These are phyloP conservation scores for Gobio gobio DNA, from an alignment of 2,113 vertebrate species.

Conservation along the genomic window DNA sequence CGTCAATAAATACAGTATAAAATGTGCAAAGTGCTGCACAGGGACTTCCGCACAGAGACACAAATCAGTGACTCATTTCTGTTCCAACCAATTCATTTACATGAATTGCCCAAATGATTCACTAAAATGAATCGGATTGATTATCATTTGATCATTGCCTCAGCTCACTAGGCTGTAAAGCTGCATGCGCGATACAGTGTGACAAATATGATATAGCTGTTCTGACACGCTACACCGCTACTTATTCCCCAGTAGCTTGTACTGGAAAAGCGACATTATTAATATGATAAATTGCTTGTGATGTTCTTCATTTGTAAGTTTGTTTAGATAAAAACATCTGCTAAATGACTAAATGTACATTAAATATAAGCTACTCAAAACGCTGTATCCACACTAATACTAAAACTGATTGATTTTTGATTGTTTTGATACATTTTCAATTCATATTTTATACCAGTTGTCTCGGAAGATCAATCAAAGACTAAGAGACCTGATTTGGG, in stretches of 20 bases:
- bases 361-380: neutral
- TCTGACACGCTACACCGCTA: neutral
- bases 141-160: slow-evolving; percentile 3
- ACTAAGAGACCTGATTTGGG: too few species aligned
- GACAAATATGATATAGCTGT: slow-evolving; percentile 12
- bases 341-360: neutral
- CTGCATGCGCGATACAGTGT: neutral
- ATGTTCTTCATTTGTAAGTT: neutral
- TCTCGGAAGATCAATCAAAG: neutral
- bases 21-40: neutral
- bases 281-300: slow-evolving; percentile 17
- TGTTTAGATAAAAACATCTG: neutral
- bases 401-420: neutral
- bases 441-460: neutral
- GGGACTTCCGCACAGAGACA: neutral
- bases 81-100: neutral
- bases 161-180: slow-evolving; percentile 14
- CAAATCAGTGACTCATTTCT: neutral
- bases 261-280: slow-evolving; percentile 5
- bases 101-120: neutral
- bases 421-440: neutral
- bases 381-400: neutral
- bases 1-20: neutral
- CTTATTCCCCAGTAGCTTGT: slow-evolving; percentile 14
- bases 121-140: neutral